phyloP scores from a whole-genome alignment of 2,888 invertebrate species.

The Polyploca ridens region DNA sequence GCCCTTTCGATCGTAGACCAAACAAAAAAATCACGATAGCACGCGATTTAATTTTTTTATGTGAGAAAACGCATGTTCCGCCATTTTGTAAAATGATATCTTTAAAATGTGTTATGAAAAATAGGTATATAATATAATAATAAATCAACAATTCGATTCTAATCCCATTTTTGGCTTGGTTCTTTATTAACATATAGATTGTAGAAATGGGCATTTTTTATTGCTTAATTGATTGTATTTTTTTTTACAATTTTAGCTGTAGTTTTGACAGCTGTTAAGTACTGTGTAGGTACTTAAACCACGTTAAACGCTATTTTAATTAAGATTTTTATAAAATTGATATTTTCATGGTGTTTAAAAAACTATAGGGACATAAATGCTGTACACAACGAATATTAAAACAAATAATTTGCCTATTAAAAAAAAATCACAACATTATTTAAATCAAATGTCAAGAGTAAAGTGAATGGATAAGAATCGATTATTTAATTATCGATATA shows the following conservation, averaged over 20 bases:
- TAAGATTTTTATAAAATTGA: too few relatives aligned
- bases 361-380: too few relatives aligned
- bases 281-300: neutral
- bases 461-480: constrained; percentile 8
- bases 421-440: neutral
- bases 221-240: neutral
- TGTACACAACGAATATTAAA: neutral
- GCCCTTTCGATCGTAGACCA: too few relatives aligned
- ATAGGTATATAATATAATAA: too few relatives aligned
- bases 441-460: neutral
- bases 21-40: too few relatives aligned
- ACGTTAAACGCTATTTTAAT: neutral
- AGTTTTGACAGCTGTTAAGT: neutral
- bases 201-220: neutral
- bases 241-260: neutral
- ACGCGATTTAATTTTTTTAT: too few relatives aligned
- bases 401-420: neutral
- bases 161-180: neutral
- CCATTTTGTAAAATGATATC: too few relatives aligned
- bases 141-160: neutral
- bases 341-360: too few relatives aligned
- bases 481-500: constrained; percentile 8
- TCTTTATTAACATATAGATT: neutral
- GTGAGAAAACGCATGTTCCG: too few relatives aligned
- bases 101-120: too few relatives aligned